Percentiles rank a stretch among this genome's conserved stretches.
Conservation (phyloP, 2,797 vertebrate species). For the Ctenochaetus hawaiiensis region DNA sequence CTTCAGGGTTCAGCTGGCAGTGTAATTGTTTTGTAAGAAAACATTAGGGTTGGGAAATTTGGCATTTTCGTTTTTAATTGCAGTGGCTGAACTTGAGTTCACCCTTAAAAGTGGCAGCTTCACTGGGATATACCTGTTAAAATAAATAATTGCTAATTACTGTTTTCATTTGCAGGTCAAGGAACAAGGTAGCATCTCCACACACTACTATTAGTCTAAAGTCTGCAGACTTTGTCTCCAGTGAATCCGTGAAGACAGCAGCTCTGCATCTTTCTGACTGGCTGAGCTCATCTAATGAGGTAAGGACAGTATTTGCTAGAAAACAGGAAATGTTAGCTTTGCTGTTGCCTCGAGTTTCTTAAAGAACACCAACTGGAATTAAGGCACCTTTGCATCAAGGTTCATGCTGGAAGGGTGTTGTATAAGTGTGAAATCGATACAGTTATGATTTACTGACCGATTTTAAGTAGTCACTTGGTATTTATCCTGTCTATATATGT, state of each 20-base stretch:
- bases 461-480: neutral
- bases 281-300: constrained; percentile 14
- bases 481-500: neutral
- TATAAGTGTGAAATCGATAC: neutral
- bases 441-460: neutral
- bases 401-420: neutral
- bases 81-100: neutral
- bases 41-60: neutral
- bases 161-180: constrained; percentile 29
- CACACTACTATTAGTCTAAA: neutral
- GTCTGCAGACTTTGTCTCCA: neutral
- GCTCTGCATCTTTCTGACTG: constrained; percentile 15
- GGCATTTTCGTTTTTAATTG: neutral
- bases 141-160: constrained; percentile 3
- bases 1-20: neutral
- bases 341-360: neutral
- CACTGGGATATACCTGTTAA: neutral
- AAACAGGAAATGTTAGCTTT: neutral
- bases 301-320: neutral
- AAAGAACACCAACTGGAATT: neutral
- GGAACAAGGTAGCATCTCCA: neutral
- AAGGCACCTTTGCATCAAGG: neutral
- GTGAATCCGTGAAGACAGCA: constrained; percentile 2
- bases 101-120: neutral
- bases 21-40: neutral